Percentiles rank a stretch among this genome's conserved stretches.
These are phyloP conservation scores for Hyppa rectilinea DNA, from an alignment of 2,888 invertebrate species.

Conservation along the genomic window DNA sequence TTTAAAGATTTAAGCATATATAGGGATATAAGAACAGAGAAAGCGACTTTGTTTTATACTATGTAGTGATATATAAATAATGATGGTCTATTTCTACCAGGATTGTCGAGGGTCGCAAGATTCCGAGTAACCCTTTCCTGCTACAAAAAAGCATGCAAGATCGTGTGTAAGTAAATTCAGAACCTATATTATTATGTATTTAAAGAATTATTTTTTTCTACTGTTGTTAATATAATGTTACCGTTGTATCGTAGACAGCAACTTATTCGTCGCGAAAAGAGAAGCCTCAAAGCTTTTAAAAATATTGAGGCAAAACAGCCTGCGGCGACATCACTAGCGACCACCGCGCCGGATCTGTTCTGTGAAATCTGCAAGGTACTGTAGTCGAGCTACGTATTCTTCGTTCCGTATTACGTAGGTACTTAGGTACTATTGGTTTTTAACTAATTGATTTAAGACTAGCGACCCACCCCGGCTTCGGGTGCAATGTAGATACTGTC, in stretches of 20 bases:
- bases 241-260: slow-evolving; percentile 70
- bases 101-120: slow-evolving; percentile 81
- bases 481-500: too few species aligned
- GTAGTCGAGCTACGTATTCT: background rate
- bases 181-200: too few species aligned
- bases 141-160: slow-evolving; percentile 74
- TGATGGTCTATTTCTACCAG: slow-evolving; percentile 66
- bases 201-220: background rate
- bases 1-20: too few species aligned
- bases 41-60: too few species aligned
- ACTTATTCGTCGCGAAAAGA: slow-evolving; percentile 84
- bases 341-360: slow-evolving; percentile 73
- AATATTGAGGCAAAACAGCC: slow-evolving; percentile 47
- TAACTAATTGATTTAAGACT: background rate
- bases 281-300: slow-evolving; percentile 61
- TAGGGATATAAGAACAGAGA: too few species aligned
- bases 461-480: too few species aligned
- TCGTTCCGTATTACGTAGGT: background rate
- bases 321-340: slow-evolving; percentile 49
- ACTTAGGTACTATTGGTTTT: background rate
- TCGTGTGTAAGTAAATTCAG: slow-evolving; percentile 77
- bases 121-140: slow-evolving; percentile 80
- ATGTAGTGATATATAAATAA: too few species aligned
- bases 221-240: background rate
- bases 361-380: slow-evolving; percentile 84